Percentiles rank a stretch among this genome's conserved stretches.
Conservation (phyloP, 1,140 invertebrate species). For the Oryzaephilus surinamensis region DNA sequence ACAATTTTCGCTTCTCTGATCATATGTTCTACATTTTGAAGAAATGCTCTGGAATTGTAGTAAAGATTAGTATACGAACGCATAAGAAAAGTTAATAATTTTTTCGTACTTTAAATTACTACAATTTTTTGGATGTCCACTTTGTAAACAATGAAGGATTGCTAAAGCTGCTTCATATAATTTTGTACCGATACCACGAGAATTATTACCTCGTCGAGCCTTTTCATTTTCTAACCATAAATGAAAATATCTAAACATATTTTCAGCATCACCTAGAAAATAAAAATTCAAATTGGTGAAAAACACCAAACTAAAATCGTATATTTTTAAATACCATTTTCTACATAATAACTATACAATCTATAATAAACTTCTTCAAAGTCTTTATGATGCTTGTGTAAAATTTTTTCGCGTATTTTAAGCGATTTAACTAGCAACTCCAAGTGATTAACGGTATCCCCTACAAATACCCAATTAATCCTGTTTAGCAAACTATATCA, state of each 20-base stretch:
- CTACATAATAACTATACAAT: conserved; percentile 21
- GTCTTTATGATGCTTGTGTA: conserved; percentile 26
- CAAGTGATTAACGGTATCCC: conserved; percentile 17
- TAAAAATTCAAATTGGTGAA: not conserved
- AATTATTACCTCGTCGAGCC: conserved; percentile 20
- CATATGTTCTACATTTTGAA: conserved; percentile 23
- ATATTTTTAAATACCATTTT: conserved; percentile 16
- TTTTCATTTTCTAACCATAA: conserved; percentile 25
- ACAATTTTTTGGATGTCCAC: conserved; percentile 20
- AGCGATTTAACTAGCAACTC: conserved; percentile 20
- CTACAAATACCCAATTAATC: conserved; percentile 10
- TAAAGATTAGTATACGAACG: not conserved
- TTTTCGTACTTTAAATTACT: conserved; percentile 21
- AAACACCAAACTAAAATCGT: not conserved
- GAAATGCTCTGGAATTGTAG: conserved; percentile 19
- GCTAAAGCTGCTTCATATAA: conserved; percentile 25
- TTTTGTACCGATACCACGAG: conserved; percentile 20
- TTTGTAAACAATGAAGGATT: conserved; percentile 22
- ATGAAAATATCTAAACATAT: conserved; percentile 27
- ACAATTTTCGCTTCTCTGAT: conserved; percentile 24
- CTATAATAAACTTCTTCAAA: conserved; percentile 25
- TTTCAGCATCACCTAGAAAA: conserved; percentile 21
- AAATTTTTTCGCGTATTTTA: conserved; percentile 22
- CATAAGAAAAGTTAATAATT: not conserved
- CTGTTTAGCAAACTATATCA: not conserved